These are phyloP conservation scores for Emydura subglobosa DNA, from an alignment of 2,113 vertebrate species.

Conservation along the genomic window DNA sequence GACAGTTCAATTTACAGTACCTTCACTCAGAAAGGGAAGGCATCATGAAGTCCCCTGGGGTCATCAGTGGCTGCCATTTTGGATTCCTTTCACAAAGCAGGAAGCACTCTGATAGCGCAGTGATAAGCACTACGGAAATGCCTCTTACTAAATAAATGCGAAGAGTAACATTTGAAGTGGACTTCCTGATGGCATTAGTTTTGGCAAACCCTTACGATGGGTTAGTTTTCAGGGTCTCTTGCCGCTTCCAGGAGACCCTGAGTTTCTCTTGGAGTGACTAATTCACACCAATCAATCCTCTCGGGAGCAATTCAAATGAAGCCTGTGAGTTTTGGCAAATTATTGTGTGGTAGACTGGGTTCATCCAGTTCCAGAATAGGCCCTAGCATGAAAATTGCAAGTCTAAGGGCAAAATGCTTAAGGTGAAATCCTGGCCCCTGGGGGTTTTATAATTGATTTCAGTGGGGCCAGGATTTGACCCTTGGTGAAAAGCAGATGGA, in stretches of 20 bases:
- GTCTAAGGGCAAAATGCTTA: rapidly evolving
- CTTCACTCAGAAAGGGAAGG: not conserved
- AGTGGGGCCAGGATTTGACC: not conserved
- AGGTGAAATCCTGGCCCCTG: not conserved
- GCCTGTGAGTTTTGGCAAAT: not conserved
- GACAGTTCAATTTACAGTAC: not conserved
- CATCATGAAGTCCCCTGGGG: not conserved
- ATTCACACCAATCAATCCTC: not conserved
- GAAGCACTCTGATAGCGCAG: not conserved
- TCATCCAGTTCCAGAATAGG: not conserved
- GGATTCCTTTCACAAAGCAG: rapidly evolving
- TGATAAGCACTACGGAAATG: not conserved
- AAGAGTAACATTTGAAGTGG: not conserved
- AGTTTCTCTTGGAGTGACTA: conserved; percentile 4
- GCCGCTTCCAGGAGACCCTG: not conserved
- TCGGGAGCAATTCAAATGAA: not conserved
- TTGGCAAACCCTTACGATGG: not conserved
- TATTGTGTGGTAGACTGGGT: not conserved
- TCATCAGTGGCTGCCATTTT: not conserved
- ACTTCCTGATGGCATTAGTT: not conserved
- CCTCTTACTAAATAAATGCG: not conserved
- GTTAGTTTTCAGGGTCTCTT: conserved; percentile 18
- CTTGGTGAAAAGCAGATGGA: not conserved
- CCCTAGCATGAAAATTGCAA: not conserved
- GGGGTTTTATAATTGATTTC: not conserved